Conservation (phyloP, 2,113 vertebrate species). For the Rhynchopsitta pachyrhyncha region DNA sequence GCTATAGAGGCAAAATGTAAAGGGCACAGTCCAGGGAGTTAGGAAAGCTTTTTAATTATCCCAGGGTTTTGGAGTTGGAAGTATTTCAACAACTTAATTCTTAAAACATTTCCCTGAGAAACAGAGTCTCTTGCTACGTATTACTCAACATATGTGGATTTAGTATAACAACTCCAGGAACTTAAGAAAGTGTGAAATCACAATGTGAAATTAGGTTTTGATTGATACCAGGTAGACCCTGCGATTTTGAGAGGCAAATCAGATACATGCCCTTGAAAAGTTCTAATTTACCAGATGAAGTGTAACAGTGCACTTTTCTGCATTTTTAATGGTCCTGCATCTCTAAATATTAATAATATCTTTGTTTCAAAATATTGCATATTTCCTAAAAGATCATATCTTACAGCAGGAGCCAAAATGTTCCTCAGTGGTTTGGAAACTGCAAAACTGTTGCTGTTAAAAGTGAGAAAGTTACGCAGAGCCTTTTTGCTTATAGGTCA, state of each 20-base stretch:
- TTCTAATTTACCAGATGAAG: background rate
- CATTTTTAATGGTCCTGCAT: background rate
- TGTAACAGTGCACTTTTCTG: background rate
- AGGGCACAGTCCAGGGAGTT: rapidly evolving
- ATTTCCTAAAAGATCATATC: background rate
- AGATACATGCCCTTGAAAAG: background rate
- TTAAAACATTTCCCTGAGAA: background rate
- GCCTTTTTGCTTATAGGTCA: background rate
- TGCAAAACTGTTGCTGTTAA: background rate
- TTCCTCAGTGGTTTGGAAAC: background rate
- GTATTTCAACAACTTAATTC: background rate
- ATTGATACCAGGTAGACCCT: background rate
- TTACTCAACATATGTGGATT: rapidly evolving
- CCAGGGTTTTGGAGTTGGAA: background rate
- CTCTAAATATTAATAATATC: background rate
- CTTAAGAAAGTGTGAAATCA: background rate
- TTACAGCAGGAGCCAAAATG: background rate
- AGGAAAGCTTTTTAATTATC: background rate
- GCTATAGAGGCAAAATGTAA: background rate
- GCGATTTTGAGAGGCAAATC: background rate
- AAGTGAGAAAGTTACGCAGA: background rate
- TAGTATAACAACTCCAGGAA: background rate
- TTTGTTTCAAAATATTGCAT: background rate
- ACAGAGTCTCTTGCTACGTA: background rate
- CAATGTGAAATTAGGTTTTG: background rate